Evolutionary conservation across 1,140 invertebrate genomes (phyloP).

Genomic region (Bombus difficillimus): DNA sequence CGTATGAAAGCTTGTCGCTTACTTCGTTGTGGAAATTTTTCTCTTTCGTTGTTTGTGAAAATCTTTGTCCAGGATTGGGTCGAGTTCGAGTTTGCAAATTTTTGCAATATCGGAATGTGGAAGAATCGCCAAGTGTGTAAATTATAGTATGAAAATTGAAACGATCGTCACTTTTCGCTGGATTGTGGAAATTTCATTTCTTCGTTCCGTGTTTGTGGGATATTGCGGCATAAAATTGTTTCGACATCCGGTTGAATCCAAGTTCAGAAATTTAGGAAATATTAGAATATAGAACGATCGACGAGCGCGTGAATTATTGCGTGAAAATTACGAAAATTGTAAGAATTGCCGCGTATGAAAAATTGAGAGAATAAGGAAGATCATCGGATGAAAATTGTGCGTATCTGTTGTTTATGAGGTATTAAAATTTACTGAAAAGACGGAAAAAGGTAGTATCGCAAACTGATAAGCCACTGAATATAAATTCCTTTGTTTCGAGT

Average conservation of each 20-base stretch:
- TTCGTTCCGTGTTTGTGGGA: no score
- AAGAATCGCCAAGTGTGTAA: background rate
- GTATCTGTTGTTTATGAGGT: no score
- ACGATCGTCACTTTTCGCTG: background rate
- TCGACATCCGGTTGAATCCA: no score
- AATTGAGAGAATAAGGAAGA: background rate
- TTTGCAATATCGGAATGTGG: background rate
- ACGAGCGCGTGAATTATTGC: no score
- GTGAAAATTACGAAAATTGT: no score
- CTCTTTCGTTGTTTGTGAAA: background rate
- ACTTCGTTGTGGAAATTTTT: background rate
- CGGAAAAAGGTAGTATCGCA: background rate
- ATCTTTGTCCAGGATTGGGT: background rate
- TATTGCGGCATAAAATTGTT: no score
- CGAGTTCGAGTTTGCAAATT: background rate
- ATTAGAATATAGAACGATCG: no score
- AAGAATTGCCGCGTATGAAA: no score
- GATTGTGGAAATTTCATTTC: no score
- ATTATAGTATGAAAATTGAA: background rate
- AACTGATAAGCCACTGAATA: background rate
- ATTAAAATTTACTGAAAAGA: no score
- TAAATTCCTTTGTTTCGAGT: background rate
- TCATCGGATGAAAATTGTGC: background rate
- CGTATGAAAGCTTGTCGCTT: background rate
- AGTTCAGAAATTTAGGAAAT: no score